Evolutionary conservation across 2,888 invertebrate species (phyloP), one percentile per base, ranked within the genome.

Genomic region (Drosophila demipolita): DNA sequence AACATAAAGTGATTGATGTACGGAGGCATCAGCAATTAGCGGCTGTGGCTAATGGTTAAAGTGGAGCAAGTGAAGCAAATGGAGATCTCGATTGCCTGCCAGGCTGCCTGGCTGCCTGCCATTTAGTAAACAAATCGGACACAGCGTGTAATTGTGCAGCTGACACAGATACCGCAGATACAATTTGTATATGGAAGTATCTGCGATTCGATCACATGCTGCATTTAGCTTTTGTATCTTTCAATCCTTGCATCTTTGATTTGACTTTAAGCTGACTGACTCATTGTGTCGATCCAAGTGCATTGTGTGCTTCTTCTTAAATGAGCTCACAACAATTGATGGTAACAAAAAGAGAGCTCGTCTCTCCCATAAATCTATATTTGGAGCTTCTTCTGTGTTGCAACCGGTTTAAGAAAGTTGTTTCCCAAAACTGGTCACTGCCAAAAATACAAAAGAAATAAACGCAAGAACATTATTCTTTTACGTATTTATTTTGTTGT

Each of bases 81-180:
- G 75, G 40, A 57, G 40, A 71, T 73, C 59, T 78, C 67, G 55
- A 75, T 72, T 74, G 74, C 23, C 35, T 40, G 29, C 33, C 48
- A 33, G 17, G 23, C 23, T 29, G 23, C 45, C 7, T 23, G 23
- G 54, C 55, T 45, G 53, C 58, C 73, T 80, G 78, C 61, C 61
- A 53, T 84, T 78, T 68, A 78, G 84, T 85, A 84, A 83, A 85
- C 87, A 84, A 84, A 87, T 86, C 81, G 74, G 61, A 72, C 32
- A 70, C 79, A 82, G 40, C 57, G 29, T 33, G 66, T 75, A 85
- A 84, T 82, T 84, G 73, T 61, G 61, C 33, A 71, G 60, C 59
- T 75, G 86, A 83, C 87, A 61, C 23, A 50, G 35, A 35, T 29
- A 59, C 35, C 9, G 45, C 23, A 50, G 40, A 64, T 62, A 42